phyloP scores from a whole-genome alignment of 1,140 invertebrate genomes.

The Drosophila ohnishii region DNA sequence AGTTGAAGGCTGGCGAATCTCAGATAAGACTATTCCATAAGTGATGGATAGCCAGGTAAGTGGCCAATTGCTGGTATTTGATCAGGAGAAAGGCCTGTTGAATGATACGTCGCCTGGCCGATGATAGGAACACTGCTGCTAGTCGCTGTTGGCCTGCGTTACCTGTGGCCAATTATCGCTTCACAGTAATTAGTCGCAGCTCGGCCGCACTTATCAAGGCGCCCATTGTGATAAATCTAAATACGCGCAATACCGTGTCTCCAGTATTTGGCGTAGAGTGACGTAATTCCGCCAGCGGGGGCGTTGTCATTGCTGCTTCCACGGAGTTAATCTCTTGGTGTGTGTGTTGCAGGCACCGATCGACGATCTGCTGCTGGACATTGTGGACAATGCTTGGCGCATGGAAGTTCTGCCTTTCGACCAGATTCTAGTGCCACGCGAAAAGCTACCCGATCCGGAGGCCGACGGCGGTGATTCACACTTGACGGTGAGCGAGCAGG shows the following conservation, averaged over 20 bases:
- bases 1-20: constrained; percentile 54
- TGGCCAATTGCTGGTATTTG: background rate
- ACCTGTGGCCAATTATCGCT: constrained; percentile 41
- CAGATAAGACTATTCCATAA: constrained; percentile 38
- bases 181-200: constrained; percentile 58
- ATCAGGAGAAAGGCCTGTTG: background rate
- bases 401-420: constrained; percentile 94
- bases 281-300: constrained; percentile 56
- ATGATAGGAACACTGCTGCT: background rate
- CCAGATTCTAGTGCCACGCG: constrained; percentile 93
- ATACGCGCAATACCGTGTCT: constrained; percentile 48
- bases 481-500: constrained; percentile 94
- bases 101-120: background rate
- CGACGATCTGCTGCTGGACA: constrained; percentile 92
- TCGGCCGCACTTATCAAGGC: constrained; percentile 55
- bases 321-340: background rate
- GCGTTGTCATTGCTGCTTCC: constrained; percentile 25
- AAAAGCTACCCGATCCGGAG: constrained; percentile 96
- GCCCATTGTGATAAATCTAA: constrained; percentile 69
- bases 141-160: background rate
- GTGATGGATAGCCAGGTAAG: constrained; percentile 75
- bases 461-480: constrained; percentile 96
- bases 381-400: constrained; percentile 95
- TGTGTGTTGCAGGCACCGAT: constrained; percentile 74
- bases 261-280: constrained; percentile 36